Evolutionary conservation across 2,797 vertebrate species (phyloP).

Genomic region (Smutsia temminckii): DNA sequence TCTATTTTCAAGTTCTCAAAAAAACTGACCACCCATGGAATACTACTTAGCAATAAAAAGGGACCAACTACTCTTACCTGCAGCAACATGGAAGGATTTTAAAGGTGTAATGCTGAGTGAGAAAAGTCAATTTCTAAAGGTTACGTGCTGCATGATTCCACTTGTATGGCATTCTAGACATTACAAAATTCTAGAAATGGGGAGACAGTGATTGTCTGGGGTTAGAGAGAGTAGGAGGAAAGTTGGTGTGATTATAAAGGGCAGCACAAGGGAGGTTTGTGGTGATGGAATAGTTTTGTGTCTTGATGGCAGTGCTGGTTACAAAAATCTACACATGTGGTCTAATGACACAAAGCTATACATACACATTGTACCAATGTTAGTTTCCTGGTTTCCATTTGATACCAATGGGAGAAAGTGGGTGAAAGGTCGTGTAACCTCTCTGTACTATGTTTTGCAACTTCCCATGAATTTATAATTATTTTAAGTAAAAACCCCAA

Average conservation of each 20-base stretch:
- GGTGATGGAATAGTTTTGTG: neutral
- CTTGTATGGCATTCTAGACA: neutral
- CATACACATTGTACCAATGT: neutral
- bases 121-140: neutral
- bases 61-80: neutral
- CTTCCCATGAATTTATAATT: conserved; percentile 44
- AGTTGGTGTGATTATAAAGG: neutral
- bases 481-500: conserved; percentile 25
- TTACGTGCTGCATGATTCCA: neutral
- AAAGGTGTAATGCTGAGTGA: neutral
- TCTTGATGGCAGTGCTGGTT: neutral
- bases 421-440: neutral
- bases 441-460: neutral
- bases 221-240: neutral
- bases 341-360: neutral
- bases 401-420: neutral
- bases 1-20: neutral
- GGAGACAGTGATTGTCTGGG: neutral
- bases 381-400: neutral
- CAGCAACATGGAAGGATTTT: neutral
- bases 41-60: conserved; percentile 34
- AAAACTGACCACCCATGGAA: neutral
- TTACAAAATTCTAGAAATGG: neutral
- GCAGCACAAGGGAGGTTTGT: neutral
- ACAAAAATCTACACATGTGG: neutral